These are phyloP conservation scores for Drosophila phalerata DNA, from an alignment of 2,888 invertebrate species.

Conservation along the genomic window DNA sequence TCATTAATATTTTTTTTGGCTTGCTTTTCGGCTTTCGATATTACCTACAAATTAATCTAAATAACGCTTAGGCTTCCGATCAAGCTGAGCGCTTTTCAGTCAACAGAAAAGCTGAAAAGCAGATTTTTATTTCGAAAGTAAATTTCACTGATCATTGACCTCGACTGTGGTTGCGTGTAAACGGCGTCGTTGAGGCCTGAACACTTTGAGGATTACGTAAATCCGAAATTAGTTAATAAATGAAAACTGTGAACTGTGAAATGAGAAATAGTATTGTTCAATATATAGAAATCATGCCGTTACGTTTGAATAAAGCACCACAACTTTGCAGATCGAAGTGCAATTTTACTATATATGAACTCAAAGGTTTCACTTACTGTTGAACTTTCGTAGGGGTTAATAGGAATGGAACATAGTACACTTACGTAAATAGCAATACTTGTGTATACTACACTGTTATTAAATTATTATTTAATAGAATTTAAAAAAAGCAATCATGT, in stretches of 20 bases:
- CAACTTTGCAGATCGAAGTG: conserved; percentile 55
- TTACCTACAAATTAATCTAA: conserved; percentile 61
- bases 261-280: conserved; percentile 55
- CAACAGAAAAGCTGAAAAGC: conserved; percentile 64
- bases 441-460: too few species aligned
- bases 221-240: conserved; percentile 81
- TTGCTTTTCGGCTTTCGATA: conserved; percentile 27
- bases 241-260: conserved; percentile 80
- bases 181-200: conserved; percentile 58
- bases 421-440: conserved; percentile 42
- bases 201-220: conserved; percentile 69
- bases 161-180: conserved; percentile 79
- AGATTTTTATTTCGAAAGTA: conserved; percentile 78
- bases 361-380: conserved; percentile 15
- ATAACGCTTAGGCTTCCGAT: conserved; percentile 64
- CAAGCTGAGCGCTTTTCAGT: conserved; percentile 53
- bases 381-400: conserved; percentile 3
- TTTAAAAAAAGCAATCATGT: background rate
- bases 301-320: conserved; percentile 61
- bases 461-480: background rate
- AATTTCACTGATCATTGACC: conserved; percentile 82
- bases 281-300: conserved; percentile 60
- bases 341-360: conserved; percentile 58
- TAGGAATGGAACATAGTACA: conserved; percentile 5
- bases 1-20: conserved; percentile 4